Evolutionary conservation across 2,113 vertebrate genomes (phyloP).

Genomic region (Andinoacara biseriatus): DNA sequence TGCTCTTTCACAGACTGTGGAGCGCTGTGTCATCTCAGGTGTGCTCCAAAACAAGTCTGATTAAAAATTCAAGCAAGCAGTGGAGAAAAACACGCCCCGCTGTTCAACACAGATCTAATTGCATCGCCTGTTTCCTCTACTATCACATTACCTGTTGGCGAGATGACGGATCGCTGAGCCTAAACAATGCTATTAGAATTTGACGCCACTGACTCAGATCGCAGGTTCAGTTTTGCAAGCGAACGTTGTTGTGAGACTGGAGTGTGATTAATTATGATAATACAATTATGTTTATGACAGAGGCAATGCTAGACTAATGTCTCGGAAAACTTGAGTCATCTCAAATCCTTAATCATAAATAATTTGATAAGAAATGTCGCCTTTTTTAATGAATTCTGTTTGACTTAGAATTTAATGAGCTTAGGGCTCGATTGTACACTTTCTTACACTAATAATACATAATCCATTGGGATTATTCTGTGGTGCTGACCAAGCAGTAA

Average conservation of each 20-base stretch:
- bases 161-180: constrained; percentile 79
- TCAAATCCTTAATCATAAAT: constrained; percentile 22
- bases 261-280: constrained; percentile 75
- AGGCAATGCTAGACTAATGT: constrained; percentile 33
- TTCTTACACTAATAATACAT: too few relatives aligned
- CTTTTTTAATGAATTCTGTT: not conserved
- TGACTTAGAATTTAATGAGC: not conserved
- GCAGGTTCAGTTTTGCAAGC: constrained; percentile 61
- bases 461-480: not conserved
- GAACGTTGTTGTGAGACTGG: constrained; percentile 72
- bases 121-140: constrained; percentile 74
- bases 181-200: constrained; percentile 78
- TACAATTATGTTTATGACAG: constrained; percentile 53
- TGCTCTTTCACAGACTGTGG: constrained; percentile 50
- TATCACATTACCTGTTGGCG: constrained; percentile 81
- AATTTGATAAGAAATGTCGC: not conserved
- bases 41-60: constrained; percentile 66
- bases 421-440: not conserved
- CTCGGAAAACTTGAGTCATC: constrained; percentile 19
- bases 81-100: constrained; percentile 78
- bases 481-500: not conserved
- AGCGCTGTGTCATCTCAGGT: constrained; percentile 48
- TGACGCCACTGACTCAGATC: constrained; percentile 68
- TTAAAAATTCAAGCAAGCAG: constrained; percentile 78
- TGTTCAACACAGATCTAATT: constrained; percentile 84